These are phyloP conservation scores for Rostratula benghalensis DNA, from an alignment of 2,113 vertebrate species.

Conservation along the genomic window DNA sequence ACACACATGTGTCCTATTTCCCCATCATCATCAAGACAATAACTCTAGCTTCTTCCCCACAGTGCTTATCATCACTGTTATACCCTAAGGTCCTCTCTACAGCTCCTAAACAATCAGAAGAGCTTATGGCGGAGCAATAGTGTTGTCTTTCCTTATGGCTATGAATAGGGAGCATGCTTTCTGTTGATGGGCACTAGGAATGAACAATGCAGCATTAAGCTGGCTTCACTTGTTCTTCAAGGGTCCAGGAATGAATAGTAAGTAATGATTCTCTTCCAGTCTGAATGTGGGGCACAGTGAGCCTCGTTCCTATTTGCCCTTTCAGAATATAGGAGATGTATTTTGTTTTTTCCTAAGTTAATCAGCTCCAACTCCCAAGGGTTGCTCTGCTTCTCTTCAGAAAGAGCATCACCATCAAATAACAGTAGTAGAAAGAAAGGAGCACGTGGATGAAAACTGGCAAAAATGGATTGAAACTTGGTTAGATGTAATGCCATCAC, in stretches of 20 bases:
- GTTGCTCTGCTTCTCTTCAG: not conserved
- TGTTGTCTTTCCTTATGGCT: conserved; percentile 41
- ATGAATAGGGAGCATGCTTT: conserved; percentile 45
- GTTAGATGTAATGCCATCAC: not conserved
- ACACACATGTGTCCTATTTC: not conserved
- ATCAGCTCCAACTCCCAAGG: not conserved
- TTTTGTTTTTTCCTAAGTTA: conserved; percentile 25
- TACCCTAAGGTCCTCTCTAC: conserved; percentile 42
- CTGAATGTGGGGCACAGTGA: not conserved
- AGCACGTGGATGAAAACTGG: not conserved
- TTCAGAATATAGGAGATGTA: conserved; percentile 4
- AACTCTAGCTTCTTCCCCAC: conserved; percentile 38
- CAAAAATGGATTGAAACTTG: not conserved
- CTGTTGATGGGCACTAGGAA: conserved; percentile 49
- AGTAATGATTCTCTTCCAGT: conserved; percentile 49
- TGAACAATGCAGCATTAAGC: conserved; percentile 52
- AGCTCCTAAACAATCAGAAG: conserved; percentile 12
- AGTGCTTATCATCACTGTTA: conserved; percentile 36
- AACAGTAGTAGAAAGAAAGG: not conserved
- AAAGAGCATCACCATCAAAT: not conserved
- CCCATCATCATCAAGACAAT: conserved; percentile 28
- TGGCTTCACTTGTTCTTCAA: conserved; percentile 58
- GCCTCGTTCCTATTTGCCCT: not conserved
- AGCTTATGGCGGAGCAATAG: not conserved
- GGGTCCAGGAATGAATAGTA: conserved; percentile 54